These are phyloP conservation scores for Fukomys damarensis DNA, from an alignment of 2,113 vertebrate genomes.

Conservation along the genomic window DNA sequence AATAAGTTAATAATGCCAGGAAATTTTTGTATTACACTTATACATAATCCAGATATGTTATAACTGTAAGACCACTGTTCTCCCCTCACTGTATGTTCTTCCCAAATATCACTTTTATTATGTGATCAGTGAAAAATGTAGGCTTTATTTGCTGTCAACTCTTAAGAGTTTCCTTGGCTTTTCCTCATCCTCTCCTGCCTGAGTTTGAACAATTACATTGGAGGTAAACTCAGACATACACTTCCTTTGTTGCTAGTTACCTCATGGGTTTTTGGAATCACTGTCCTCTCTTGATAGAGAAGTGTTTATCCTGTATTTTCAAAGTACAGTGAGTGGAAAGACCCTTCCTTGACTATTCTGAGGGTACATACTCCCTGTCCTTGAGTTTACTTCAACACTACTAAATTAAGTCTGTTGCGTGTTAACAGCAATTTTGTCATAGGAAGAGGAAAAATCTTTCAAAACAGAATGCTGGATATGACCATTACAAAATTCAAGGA, in stretches of 20 bases:
- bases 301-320: not conserved
- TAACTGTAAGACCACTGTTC: not conserved
- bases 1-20: not conserved
- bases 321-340: not conserved
- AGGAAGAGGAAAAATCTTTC: not conserved
- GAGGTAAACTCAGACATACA: not conserved
- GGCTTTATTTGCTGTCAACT: not conserved
- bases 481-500: not conserved
- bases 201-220: not conserved
- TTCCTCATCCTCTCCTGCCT: not conserved
- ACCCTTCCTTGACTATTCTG: fast-evolving
- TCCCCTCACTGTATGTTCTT: not conserved
- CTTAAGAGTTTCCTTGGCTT: not conserved
- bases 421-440: not conserved
- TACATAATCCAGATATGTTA: not conserved
- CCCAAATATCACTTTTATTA: not conserved
- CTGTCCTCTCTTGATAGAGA: not conserved
- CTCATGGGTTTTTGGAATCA: not conserved
- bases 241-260: not conserved
- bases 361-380: not conserved
- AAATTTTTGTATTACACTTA: not conserved
- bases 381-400: not conserved
- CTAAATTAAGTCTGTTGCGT: not conserved
- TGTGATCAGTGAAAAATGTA: not conserved
- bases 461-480: not conserved